Percentiles rank a stretch among this genome's conserved stretches.
Evolutionary conservation across 2,888 invertebrate species (phyloP).

Genomic region (Agrochola macilenta): DNA sequence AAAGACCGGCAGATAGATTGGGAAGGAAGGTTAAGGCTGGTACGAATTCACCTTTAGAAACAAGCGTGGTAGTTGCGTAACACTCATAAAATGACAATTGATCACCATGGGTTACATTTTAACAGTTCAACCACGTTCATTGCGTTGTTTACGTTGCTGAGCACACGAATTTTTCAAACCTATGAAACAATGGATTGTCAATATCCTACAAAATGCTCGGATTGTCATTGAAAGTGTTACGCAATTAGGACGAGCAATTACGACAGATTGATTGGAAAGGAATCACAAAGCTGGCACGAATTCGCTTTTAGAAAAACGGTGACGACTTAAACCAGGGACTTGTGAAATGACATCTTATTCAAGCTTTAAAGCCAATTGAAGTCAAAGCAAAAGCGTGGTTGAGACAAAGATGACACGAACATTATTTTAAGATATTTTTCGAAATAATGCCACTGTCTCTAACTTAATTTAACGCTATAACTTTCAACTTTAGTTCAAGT

Average conservation of each 20-base stretch:
- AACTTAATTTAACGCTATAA: neutral
- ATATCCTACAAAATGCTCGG: too few relatives aligned
- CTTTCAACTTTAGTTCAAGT: neutral
- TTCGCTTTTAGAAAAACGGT: neutral
- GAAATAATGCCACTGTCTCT: neutral
- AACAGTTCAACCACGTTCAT: too few relatives aligned
- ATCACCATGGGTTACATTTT: too few relatives aligned
- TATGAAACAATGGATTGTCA: too few relatives aligned
- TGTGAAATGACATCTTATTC: neutral
- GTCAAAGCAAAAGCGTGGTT: neutral
- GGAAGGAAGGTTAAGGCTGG: neutral
- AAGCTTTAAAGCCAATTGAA: too few relatives aligned
- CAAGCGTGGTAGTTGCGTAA: too few relatives aligned
- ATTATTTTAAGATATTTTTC: neutral
- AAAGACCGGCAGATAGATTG: neutral
- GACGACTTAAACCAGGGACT: neutral
- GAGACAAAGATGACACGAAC: neutral
- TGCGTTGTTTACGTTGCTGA: too few relatives aligned
- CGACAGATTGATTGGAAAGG: neutral
- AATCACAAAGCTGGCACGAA: neutral
- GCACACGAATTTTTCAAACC: too few relatives aligned
- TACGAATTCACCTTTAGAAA: neutral
- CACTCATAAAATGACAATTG: too few relatives aligned
- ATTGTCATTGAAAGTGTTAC: too few relatives aligned
- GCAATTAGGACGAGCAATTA: too few relatives aligned